Evolutionary conservation across 2,888 invertebrate species (phyloP).

Genomic region (Stenolophus ochropezus): DNA sequence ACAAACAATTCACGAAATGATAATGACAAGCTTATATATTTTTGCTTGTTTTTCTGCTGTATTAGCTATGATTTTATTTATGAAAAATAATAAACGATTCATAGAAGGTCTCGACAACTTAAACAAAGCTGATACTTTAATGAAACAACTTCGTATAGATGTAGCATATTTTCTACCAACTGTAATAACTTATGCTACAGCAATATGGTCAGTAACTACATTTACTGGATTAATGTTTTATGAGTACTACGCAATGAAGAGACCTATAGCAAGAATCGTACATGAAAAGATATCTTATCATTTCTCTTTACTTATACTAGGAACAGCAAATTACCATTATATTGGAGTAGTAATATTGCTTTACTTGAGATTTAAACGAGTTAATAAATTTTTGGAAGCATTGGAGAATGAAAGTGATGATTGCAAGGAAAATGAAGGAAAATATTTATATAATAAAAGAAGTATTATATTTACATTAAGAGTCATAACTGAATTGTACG

Average conservation of each 20-base stretch:
- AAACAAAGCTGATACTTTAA: slow-evolving; percentile 43
- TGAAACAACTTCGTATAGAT: slow-evolving; percentile 50
- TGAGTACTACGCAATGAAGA: slow-evolving; percentile 38
- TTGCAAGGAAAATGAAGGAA: not conserved
- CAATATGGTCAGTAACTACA: not conserved
- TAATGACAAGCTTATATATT: slow-evolving; percentile 23
- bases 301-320: slow-evolving; percentile 63
- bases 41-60: slow-evolving; percentile 30
- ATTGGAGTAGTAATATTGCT: slow-evolving; percentile 39
- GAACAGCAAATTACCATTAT: slow-evolving; percentile 45
- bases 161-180: slow-evolving; percentile 7
- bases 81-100: slow-evolving; percentile 17
- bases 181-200: not conserved
- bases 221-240: not conserved
- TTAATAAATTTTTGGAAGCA: slow-evolving; percentile 44
- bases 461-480: slow-evolving; percentile 23
- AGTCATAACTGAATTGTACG: slow-evolving; percentile 39
- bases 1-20: slow-evolving; percentile 48
- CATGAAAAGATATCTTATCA: slow-evolving; percentile 66
- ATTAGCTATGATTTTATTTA: slow-evolving; percentile 23
- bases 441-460: slow-evolving; percentile 50
- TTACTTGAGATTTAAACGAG: slow-evolving; percentile 14
- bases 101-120: slow-evolving; percentile 26
- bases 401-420: slow-evolving; percentile 34
- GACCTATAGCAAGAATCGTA: slow-evolving; percentile 64